Percentiles rank a stretch among this genome's conserved stretches.
Conservation (phyloP, 1,140 invertebrate genomes). For the Chironomus striatipennis region DNA sequence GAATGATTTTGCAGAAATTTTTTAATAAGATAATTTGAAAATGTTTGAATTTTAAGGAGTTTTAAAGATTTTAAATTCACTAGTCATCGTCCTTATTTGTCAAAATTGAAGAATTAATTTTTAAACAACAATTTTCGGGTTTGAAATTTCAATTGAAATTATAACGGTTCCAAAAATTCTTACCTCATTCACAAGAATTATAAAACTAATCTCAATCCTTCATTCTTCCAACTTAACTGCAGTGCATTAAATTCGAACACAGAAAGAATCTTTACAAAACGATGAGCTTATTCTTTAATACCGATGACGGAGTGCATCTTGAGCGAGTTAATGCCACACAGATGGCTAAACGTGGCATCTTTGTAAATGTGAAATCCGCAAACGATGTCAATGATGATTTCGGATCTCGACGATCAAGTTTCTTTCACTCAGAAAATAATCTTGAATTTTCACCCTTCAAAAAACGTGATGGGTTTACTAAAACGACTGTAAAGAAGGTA, state of each 20-base stretch:
- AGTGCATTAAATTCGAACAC: too few relatives aligned
- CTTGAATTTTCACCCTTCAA: background rate
- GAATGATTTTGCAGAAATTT: too few relatives aligned
- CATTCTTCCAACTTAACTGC: too few relatives aligned
- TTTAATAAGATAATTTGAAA: too few relatives aligned
- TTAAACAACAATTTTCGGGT: too few relatives aligned
- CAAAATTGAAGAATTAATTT: too few relatives aligned
- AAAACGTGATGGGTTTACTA: conserved; percentile 1
- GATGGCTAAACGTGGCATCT: conserved; percentile 19
- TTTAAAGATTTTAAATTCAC: too few relatives aligned
- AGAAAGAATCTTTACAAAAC: background rate
- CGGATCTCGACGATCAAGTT: background rate
- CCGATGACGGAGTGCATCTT: conserved; percentile 9
- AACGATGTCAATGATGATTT: background rate
- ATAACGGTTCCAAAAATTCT: too few relatives aligned
- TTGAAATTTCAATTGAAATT: too few relatives aligned
- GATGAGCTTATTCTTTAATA: conserved; percentile 19
- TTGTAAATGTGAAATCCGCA: conserved; percentile 5
- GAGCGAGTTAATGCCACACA: conserved; percentile 20
- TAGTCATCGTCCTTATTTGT: too few relatives aligned
- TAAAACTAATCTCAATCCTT: background rate
- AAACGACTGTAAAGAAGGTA: background rate
- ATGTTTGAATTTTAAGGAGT: too few relatives aligned
- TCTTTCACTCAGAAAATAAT: background rate
- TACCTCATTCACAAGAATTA: background rate